phyloP scores from a whole-genome alignment of 1,140 invertebrate genomes.

The Chrysoperla carnea region DNA sequence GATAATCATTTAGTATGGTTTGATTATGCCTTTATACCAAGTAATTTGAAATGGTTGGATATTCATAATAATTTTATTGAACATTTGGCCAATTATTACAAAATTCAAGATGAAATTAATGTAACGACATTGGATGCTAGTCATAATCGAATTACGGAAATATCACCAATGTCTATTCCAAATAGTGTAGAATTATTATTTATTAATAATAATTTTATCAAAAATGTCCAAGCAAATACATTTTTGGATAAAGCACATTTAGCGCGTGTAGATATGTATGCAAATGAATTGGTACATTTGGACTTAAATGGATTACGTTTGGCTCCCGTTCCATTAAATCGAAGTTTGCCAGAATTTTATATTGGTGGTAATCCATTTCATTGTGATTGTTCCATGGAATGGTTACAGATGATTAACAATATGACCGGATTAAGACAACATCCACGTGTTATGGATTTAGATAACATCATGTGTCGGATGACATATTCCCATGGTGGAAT shows the following conservation, averaged over 20 bases:
- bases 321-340: conserved; percentile 44
- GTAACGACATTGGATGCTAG: conserved; percentile 73
- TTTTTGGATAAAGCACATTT: conserved; percentile 71
- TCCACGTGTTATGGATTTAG: conserved; percentile 70
- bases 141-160: conserved; percentile 67
- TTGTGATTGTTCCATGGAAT: conserved; percentile 85
- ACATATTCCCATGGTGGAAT: conserved; percentile 51
- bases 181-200: conserved; percentile 76
- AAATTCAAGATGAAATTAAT: conserved; percentile 55
- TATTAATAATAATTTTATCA: conserved; percentile 78
- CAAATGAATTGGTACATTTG: conserved; percentile 66
- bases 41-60: conserved; percentile 76
- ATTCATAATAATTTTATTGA: conserved; percentile 78
- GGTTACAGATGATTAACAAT: conserved; percentile 74
- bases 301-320: conserved; percentile 63
- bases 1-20: conserved; percentile 84
- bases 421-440: conserved; percentile 62
- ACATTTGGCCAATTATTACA: conserved; percentile 70
- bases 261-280: conserved; percentile 73
- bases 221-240: conserved; percentile 59
- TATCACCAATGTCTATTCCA: conserved; percentile 65
- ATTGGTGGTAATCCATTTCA: conserved; percentile 78
- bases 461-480: conserved; percentile 69
- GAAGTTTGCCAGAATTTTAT: conserved; percentile 66
- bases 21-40: conserved; percentile 75